A percentile compares a stretch with the other conserved stretches of the same genome.
phyloP scores from a whole-genome alignment of 2,113 vertebrate species.

The Panurus biarmicus region DNA sequence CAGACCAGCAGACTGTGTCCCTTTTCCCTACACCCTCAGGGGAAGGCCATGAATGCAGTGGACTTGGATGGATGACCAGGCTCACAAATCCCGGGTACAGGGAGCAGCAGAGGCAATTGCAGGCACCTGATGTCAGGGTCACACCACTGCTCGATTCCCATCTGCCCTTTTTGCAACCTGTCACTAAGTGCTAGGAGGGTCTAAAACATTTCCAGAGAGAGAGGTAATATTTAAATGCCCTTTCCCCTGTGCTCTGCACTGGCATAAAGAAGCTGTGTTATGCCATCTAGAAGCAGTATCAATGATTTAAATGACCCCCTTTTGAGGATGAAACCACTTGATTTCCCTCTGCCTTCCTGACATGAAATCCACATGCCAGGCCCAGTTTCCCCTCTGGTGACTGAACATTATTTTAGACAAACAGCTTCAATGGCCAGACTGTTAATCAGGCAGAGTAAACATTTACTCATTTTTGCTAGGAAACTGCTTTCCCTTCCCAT shows the following conservation, averaged over 20 bases:
- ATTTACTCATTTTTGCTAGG: constrained; percentile 8
- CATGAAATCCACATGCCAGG: neutral
- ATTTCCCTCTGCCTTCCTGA: neutral
- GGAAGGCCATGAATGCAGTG: neutral
- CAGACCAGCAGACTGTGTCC: neutral
- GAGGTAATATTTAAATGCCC: neutral
- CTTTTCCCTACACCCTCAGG: neutral
- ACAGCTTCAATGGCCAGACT: neutral
- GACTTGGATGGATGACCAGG: neutral
- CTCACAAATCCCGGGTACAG: neutral
- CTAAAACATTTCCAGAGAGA: neutral
- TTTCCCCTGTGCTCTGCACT: neutral
- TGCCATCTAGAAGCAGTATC: neutral
- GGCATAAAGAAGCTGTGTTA: neutral
- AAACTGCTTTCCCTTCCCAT: neutral
- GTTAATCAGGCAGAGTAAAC: constrained; percentile 12
- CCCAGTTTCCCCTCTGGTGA: neutral
- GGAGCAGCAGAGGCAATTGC: neutral
- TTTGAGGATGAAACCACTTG: neutral
- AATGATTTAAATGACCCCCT: neutral
- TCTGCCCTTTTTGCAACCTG: neutral
- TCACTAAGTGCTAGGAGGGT: neutral
- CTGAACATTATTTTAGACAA: neutral
- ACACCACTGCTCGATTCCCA: neutral
- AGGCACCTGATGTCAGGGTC: neutral